Conservation (phyloP, 2,113 vertebrate genomes). For the Bettongia penicillata region DNA sequence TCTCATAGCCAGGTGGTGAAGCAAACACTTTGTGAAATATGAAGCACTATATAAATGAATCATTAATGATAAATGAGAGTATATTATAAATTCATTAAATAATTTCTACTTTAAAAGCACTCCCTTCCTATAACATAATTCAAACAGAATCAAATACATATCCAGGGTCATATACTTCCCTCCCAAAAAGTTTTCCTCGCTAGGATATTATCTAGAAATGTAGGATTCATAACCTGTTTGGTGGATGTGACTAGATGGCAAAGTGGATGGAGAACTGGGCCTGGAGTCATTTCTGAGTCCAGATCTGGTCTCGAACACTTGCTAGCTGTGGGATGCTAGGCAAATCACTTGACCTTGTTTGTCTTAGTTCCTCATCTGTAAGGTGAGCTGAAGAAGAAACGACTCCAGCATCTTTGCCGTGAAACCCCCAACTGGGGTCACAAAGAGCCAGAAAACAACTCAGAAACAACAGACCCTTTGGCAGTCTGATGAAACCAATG, state of each 20-base stretch:
- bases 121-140: constrained; percentile 41
- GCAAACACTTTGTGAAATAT: background rate
- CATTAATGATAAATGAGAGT: background rate
- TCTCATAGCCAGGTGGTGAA: background rate
- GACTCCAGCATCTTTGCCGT: background rate
- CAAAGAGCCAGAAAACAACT: background rate
- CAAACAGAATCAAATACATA: constrained; percentile 16
- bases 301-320: background rate
- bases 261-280: background rate
- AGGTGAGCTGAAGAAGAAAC: background rate
- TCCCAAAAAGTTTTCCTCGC: constrained; percentile 15
- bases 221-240: background rate
- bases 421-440: background rate
- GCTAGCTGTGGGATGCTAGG: background rate
- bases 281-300: background rate
- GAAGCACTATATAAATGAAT: background rate
- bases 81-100: constrained; percentile 58
- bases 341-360: background rate
- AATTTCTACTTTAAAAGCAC: constrained; percentile 53
- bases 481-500: background rate
- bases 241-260: background rate
- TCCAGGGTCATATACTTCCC: background rate
- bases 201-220: constrained; percentile 14
- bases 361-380: background rate
- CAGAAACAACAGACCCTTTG: too few relatives aligned